Evolutionary conservation across 2,888 invertebrate species (phyloP).

Genomic region (Zhengitettix transpicula): DNA sequence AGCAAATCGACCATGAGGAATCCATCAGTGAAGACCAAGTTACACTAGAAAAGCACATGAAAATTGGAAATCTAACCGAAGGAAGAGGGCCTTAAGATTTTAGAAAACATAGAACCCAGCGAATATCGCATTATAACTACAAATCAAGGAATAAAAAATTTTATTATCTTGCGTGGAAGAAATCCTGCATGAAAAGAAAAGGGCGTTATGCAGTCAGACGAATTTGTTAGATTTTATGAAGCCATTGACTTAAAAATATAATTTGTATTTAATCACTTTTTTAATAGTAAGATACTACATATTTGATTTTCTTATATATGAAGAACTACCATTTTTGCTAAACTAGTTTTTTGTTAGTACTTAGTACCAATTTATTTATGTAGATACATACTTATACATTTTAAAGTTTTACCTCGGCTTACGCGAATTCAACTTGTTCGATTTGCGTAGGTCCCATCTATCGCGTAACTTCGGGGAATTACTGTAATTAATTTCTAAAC

Average conservation of each 20-base stretch:
- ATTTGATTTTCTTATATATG: neutral
- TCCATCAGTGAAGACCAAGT: neutral
- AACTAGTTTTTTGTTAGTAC: neutral
- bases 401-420: neutral
- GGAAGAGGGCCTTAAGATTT: neutral
- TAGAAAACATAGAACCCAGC: neutral
- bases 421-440: neutral
- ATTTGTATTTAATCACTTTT: neutral
- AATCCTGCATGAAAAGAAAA: neutral
- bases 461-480: neutral
- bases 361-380: neutral
- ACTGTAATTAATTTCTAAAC: no score
- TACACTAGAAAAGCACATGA: neutral
- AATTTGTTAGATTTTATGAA: neutral
- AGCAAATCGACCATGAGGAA: neutral
- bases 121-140: neutral
- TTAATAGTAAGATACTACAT: neutral
- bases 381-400: neutral
- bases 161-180: neutral
- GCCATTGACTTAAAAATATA: neutral
- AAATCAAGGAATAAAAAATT: neutral
- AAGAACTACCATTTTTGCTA: no score
- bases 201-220: neutral
- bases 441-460: neutral
- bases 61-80: neutral